Evolutionary conservation across 2,888 invertebrate species (phyloP), one percentile per base, ranked within the genome.

Genomic region (Lucinisca nassula): DNA sequence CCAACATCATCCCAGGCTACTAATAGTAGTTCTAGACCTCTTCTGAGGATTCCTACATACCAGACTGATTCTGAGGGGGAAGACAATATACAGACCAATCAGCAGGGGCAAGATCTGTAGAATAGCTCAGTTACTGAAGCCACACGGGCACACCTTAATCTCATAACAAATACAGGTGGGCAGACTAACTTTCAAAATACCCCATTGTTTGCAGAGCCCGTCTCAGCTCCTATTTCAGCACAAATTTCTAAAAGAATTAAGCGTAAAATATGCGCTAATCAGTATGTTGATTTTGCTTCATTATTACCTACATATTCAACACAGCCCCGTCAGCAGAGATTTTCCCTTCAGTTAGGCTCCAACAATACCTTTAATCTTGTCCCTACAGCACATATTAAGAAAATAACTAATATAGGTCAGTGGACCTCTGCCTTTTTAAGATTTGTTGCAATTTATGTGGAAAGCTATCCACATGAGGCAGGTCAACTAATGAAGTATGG

Each of bases 401-500:
- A 30, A 4, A 73, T 55, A 58, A 61, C 61, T 27, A 27, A 45
- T 24, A 80, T 80, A 8, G 76, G 76, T 0, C 55, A 38, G 24
- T 85, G 80, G 77, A 85, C 81, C 2, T 37, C 85, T 2, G 85
- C 85, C 0, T 85, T 82, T 61, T 3, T 88, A 0, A 74, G 84
- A 17, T 82, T 80, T 55, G 49, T 58, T 1, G 84, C 82, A 0
- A 55, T 88, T 4, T 85, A 85, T 70, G 21, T 73, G 6, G 35
- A 24, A 27, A 58, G 75, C 0, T 82, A 40, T 55, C 84, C 88
- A 10, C 3, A 40, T 0, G 87, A 87, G 70, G 84, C 79, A 2
- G 76, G 78, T 0, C 67, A 82, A n/a, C 77, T 85, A 0, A 79
- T 88, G 67, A 88, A 88, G 45, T 82, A 88, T 77, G 76, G 32